Evolutionary conservation across 35 echinoderm and acorn worm species (phyloP), one percentile per base, ranked within the genome.

Genomic region (Holothuria glaberrima): DNA sequence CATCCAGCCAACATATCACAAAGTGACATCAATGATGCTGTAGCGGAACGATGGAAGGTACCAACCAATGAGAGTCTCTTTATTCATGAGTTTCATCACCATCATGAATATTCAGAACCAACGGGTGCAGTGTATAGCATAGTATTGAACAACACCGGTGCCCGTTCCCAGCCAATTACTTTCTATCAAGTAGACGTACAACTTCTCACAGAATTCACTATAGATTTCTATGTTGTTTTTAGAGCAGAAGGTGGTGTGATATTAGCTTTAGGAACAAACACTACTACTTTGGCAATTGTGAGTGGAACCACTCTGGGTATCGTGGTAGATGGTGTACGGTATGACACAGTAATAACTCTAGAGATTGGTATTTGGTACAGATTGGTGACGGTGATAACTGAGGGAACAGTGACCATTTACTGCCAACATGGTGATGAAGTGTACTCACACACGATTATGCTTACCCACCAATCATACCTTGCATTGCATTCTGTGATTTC

Each of bases 61-160:
- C 73, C 94, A 18, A 24, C 50, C 12, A 71, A 65, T n/a, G 83
- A 97, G 3, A 91, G 88, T 48, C 78, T 91, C 14, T 97, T 97
- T 78, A 64, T 96, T 35, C 87, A 90, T 67, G 77, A 73, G 3
- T 83, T 91, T 34, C 59, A 77, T 31, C 12, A 48, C 1, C 88
- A 88, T 66, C 48, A 57, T 33, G 91, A 93, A 71, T 30, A 36
- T 19, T 20, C 62, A 25, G 19, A 83, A 28, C 91, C 89, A 71
- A 91, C 91, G 19, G 94, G 94, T 74, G 94, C 81, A 29, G 35
- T 91, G 7, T 93, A 80, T 58, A 67, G 88, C 44, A 57, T 97
- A 5, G 34, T 68, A 48, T 68, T 97, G 30, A 46, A 93, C 27
- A 86, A 92, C 63, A 84, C 92, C 5, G 89, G 91, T 38, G 92